Evolutionary conservation across 2,888 invertebrate genomes (phyloP), one percentile per base, ranked within the genome.

Genomic region (Yponomeuta evonymella): DNA sequence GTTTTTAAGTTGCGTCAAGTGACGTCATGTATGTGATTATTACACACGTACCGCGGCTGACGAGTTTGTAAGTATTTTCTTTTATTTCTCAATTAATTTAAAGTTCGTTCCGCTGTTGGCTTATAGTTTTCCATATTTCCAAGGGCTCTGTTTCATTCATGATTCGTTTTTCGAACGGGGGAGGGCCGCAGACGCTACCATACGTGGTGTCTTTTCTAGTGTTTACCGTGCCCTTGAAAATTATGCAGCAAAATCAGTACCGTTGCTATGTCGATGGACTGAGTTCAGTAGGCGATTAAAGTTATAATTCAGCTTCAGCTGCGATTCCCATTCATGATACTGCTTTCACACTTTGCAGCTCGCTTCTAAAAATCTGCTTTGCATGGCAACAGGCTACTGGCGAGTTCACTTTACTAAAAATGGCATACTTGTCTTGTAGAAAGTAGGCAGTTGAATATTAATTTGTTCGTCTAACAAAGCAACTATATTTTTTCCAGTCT

Each of bases 11-110:
- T 90, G 91, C 91, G 90, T 89, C 90, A 88, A 90, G 89, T 93
- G 93, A 93, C 93, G 93, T 93, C 93, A 93, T 93, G 93, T 91
- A 86, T 89, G 86, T 90, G 91, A 88, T 85, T 85, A 80, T 80
- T 81, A 90, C 86, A 92, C 93, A 92, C 93, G 92, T 91, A 92
- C 88, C 88, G 90, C 88, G 81, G 81, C 83, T 86, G 90, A 82
- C 85, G 86, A 91, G 87, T 89, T 89, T 88, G 93, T 93, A 85
- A 92, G 92, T 93, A 90, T 89, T 90, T 90, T 89, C 87, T 84
- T 85, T 87, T 88, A 90, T 88, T 90, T 85, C 82, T 86, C 79
- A 86, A 85, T 82, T 86, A 83, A 82, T 87, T 86, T 85, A 12
- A 66, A 82, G 84, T 77, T 80, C 81, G 78, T 82, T 83, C 79